A percentile compares a stretch with the other conserved stretches of the same genome.
Evolutionary conservation across 2,113 vertebrate genomes (phyloP).

Genomic region (Diphyllodes magnificus): DNA sequence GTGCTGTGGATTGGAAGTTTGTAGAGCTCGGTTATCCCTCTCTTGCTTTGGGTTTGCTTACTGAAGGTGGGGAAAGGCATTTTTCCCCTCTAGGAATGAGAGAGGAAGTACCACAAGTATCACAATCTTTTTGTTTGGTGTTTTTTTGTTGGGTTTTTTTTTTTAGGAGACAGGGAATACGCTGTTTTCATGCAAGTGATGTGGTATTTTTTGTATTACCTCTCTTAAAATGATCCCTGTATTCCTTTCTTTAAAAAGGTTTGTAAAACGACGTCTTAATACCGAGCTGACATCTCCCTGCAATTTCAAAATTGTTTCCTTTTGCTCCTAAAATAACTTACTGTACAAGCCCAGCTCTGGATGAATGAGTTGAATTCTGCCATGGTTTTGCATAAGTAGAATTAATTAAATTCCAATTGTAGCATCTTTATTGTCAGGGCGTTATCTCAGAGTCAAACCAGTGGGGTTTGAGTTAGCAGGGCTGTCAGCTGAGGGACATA

Average conservation of each 20-base stretch:
- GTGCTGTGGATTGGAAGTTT: not conserved
- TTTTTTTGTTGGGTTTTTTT: too few relatives aligned
- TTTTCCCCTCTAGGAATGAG: not conserved
- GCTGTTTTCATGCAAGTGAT: not conserved
- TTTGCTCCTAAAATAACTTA: constrained; percentile 15
- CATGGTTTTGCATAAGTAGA: constrained; percentile 45
- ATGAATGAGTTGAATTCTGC: constrained; percentile 38
- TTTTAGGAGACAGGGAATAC: not conserved
- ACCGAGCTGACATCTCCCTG: not conserved
- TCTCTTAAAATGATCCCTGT: not conserved
- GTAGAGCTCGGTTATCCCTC: not conserved
- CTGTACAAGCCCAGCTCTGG: not conserved
- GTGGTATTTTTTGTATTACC: not conserved
- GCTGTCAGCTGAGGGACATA: constrained; percentile 45
- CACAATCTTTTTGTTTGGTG: not conserved
- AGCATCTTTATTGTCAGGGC: constrained; percentile 30
- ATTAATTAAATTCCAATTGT: constrained; percentile 59
- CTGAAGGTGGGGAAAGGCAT: not conserved
- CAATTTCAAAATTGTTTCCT: not conserved
- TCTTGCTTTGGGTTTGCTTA: not conserved
- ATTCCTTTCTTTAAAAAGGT: not conserved
- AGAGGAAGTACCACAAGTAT: not conserved
- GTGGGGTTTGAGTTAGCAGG: constrained; percentile 40
- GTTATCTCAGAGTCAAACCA: constrained; percentile 20
- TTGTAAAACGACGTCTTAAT: not conserved